Evolutionary conservation across 2,797 vertebrate species (phyloP).

Genomic region (Eulemur albifrons): DNA sequence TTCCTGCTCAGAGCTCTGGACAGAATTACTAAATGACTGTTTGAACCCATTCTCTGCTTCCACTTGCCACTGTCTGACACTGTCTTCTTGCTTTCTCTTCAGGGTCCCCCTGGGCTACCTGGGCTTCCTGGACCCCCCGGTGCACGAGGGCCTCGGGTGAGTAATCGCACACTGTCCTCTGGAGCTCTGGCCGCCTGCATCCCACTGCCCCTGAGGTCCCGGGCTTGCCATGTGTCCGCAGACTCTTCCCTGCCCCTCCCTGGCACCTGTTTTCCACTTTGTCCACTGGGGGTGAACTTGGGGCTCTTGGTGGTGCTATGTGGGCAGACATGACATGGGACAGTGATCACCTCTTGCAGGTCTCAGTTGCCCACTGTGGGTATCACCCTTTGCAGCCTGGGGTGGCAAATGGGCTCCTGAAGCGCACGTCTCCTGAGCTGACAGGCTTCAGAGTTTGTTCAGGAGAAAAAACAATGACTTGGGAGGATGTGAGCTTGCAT

Average conservation of each 20-base stretch:
- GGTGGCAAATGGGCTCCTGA: background rate
- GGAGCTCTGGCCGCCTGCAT: background rate
- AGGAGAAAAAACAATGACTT: background rate
- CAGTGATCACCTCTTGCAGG: background rate
- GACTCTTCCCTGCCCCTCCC: background rate
- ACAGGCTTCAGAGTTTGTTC: background rate
- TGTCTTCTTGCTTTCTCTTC: constrained; percentile 43
- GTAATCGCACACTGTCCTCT: constrained; percentile 68
- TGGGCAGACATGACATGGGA: background rate
- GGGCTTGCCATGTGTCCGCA: background rate
- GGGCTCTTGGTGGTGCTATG: background rate
- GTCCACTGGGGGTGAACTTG: background rate
- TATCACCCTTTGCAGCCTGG: background rate
- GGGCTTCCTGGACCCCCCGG: constrained; percentile 93
- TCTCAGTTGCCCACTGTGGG: background rate
- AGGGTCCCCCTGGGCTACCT: constrained; percentile 93
- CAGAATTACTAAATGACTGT: background rate
- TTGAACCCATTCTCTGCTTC: background rate
- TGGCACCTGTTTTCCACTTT: background rate
- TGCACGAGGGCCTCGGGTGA: constrained; percentile 94
- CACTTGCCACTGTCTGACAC: background rate
- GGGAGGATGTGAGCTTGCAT: background rate
- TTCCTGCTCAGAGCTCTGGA: background rate
- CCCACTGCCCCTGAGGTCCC: background rate
- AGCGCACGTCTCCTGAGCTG: background rate